Evolutionary conservation across 1,140 invertebrate species (phyloP).

Genomic region (Acromyrmex echinatior): DNA sequence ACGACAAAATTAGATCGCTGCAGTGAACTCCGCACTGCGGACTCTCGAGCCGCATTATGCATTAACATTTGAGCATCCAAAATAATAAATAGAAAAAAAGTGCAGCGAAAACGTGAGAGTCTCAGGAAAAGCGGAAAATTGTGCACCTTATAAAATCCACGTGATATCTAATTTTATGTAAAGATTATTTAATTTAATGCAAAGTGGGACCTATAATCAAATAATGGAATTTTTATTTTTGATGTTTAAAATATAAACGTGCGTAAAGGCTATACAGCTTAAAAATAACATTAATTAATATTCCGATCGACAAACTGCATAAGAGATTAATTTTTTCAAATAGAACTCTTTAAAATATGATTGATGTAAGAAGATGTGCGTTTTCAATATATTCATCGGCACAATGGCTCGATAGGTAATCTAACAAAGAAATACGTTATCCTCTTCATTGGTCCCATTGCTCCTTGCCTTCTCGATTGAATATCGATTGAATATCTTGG

Average conservation of each 20-base stretch:
- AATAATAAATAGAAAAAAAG: background rate
- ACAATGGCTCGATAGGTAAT: background rate
- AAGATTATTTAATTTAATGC: background rate
- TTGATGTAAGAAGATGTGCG: background rate
- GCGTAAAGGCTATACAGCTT: background rate
- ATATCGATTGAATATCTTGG: conserved; percentile 52
- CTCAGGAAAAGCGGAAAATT: background rate
- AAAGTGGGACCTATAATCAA: background rate
- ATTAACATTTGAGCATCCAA: conserved; percentile 22
- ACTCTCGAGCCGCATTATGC: conserved; percentile 3
- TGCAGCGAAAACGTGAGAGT: background rate
- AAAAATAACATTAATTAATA: background rate
- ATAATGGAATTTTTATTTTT: background rate
- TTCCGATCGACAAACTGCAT: background rate
- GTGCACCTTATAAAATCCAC: background rate
- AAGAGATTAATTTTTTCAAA: background rate
- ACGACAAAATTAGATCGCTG: conserved; percentile 45
- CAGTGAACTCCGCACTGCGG: conserved; percentile 53
- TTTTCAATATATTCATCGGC: conserved; percentile 7
- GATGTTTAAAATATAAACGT: background rate
- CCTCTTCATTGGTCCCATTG: conserved; percentile 9
- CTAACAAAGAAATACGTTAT: conserved; percentile 30
- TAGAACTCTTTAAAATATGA: background rate
- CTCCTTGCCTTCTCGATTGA: conserved; percentile 23
- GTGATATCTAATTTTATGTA: background rate